Conservation (phyloP, 2,888 invertebrate genomes). For the Ennomos erosarius region DNA sequence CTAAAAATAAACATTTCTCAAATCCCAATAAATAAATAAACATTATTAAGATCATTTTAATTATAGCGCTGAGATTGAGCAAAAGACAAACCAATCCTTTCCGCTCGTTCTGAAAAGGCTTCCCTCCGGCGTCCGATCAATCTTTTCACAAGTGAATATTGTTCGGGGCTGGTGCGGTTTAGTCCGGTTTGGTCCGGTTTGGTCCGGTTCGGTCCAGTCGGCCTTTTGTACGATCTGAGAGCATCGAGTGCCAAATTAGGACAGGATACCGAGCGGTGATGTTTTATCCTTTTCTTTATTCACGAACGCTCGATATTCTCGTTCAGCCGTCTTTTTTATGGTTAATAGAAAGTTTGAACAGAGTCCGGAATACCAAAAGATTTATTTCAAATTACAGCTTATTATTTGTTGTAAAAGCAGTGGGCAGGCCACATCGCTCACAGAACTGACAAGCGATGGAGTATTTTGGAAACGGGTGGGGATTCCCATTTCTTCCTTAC, state of each 20-base stretch:
- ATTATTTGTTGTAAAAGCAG: no score
- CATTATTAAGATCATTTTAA: no score
- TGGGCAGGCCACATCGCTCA: no score
- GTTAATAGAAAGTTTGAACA: slow-evolving; percentile 12
- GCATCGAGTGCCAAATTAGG: slow-evolving; percentile 17
- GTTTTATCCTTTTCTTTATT: slow-evolving; percentile 16
- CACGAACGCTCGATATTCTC: slow-evolving; percentile 3
- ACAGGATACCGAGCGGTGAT: neutral
- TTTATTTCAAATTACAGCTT: slow-evolving; percentile 1
- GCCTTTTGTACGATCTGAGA: slow-evolving; percentile 8
- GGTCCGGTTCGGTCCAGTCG: neutral
- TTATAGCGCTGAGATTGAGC: no score
- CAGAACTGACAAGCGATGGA: no score
- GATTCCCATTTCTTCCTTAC: no score
- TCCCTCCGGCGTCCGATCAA: slow-evolving; percentile 8
- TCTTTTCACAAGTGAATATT: slow-evolving; percentile 10
- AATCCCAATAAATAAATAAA: no score
- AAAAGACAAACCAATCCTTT: neutral
- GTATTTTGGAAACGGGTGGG: no score
- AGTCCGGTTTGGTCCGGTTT: neutral
- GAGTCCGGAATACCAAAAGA: slow-evolving; percentile 4
- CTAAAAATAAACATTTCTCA: no score
- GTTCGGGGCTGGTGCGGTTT: neutral
- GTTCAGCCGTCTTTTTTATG: slow-evolving; percentile 16
- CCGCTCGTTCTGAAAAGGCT: neutral